Base-by-base conservation (phyloP, 2,113 vertebrate species). In the Pteropus alecto region DNA sequence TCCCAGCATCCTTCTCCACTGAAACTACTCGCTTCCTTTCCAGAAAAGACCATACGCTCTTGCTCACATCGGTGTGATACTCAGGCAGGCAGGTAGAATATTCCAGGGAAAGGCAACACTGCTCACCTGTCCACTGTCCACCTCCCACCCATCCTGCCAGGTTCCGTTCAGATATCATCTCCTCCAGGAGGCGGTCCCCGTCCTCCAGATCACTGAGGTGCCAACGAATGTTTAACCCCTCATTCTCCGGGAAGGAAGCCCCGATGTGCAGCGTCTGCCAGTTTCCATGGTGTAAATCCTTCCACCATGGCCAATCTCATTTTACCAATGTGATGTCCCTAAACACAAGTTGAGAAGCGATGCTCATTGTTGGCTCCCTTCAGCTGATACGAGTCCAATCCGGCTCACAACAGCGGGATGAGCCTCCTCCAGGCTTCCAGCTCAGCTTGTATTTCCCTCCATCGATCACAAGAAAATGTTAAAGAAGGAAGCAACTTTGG, bases 331-430 rank as follows among this genome's bases (percentile, higher is more conserved):
- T 18, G 63, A 18, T 12, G 7, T 35, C 28, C 3, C 8, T 46
- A 13, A 24, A 43, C 65, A 14, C 5, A 6, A 46, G 35, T 1
- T 3, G 54, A 43, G 54, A 54, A 63, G n/a, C n/a, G 54, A 21
- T 0, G 63, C 9, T 24, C 26, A 5, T 14, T 3, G 0, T 14
- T 0, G 6, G 5, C 65, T 54, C 58, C 24, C 58, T 60, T 15
- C 58, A 26, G 58, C 58, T 51, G 51, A 16, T 5, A 16, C 4
- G 51, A 51, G 51, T 51, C 51, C 51, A 15, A 16, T 51, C 51
- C 51, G 1, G 51, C 51, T 51, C 51, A 48, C 48, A 48, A 13
- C 16, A 4, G 51, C 4, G 0, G 9, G 46, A 14, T 0, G 18
- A 24, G 22, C 56, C 46, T 92, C 56, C 21, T 58, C 35, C 0